Evolutionary conservation across 2,113 vertebrate genomes (phyloP).

Genomic region (Rutilus rutilus): DNA sequence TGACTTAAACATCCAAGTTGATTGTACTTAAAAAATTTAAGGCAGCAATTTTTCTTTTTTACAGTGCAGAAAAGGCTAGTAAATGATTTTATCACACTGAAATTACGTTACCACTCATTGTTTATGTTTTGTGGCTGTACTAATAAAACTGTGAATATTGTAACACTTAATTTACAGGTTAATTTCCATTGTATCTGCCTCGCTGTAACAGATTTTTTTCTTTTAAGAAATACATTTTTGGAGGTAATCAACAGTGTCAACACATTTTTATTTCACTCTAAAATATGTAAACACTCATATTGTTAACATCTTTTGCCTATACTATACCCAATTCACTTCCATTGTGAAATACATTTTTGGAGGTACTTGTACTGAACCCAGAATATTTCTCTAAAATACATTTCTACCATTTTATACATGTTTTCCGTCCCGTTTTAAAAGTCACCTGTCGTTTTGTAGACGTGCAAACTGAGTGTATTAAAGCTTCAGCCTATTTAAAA

Average conservation of each 20-base stretch:
- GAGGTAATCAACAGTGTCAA: too few relatives aligned
- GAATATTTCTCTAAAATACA: too few relatives aligned
- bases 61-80: background rate
- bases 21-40: too few relatives aligned
- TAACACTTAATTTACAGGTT: too few relatives aligned
- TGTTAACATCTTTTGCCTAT: background rate
- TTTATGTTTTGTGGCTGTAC: background rate
- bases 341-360: background rate
- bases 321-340: background rate
- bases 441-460: slow-evolving; percentile 2
- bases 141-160: background rate
- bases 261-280: background rate
- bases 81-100: background rate
- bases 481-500: slow-evolving; percentile 60
- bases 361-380: background rate
- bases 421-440: background rate
- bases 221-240: background rate
- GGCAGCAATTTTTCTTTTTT: background rate
- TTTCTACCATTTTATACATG: too few relatives aligned
- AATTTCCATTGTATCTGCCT: background rate
- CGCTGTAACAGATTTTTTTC: too few relatives aligned
- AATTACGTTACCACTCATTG: background rate
- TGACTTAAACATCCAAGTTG: too few relatives aligned
- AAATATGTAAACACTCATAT: background rate
- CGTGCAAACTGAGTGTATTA: slow-evolving; percentile 35